Conservation (phyloP, 2,113 vertebrate genomes). For the Ictalurus punctatus region DNA sequence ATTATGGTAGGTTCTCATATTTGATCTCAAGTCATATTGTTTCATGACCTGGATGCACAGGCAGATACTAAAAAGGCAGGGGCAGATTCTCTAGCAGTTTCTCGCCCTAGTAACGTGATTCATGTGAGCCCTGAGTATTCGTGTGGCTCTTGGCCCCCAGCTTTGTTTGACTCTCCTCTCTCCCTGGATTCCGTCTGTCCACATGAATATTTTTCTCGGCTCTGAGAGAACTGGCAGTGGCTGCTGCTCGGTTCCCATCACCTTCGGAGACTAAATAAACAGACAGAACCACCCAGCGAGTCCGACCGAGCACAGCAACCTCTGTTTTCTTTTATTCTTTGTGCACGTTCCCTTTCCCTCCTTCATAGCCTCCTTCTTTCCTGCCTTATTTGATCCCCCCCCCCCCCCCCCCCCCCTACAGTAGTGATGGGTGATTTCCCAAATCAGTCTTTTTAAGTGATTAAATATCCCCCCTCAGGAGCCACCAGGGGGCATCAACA, state of each 20-base stretch:
- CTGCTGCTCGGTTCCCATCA: slow-evolving; percentile 66
- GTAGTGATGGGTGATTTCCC: not conserved
- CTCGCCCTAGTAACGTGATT: slow-evolving; percentile 51
- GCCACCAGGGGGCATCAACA: too few relatives aligned
- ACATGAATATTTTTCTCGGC: slow-evolving; percentile 71
- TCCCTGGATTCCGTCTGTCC: slow-evolving; percentile 64
- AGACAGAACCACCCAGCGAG: slow-evolving; percentile 61
- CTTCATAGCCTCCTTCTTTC: slow-evolving; percentile 7
- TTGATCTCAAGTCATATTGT: too few relatives aligned
- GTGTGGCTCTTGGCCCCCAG: slow-evolving; percentile 70
- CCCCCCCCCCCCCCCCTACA: slow-evolving; percentile 12
- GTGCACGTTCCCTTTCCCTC: not conserved
- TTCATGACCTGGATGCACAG: not conserved
- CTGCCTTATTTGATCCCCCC: not conserved
- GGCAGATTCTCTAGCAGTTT: slow-evolving; percentile 11
- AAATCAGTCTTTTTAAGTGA: not conserved
- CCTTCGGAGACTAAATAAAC: slow-evolving; percentile 75
- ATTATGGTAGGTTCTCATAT: too few relatives aligned
- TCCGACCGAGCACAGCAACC: slow-evolving; percentile 35
- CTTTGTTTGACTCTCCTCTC: slow-evolving; percentile 63
- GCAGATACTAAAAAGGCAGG: not conserved
- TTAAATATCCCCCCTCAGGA: too few relatives aligned
- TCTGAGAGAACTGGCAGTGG: slow-evolving; percentile 72
- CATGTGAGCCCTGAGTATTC: slow-evolving; percentile 36
- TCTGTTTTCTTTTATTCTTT: slow-evolving; percentile 42